Evolutionary conservation across 92 coral and sea anemone species (phyloP), one percentile per base, ranked within the genome.

Genomic region (Hydrozoanthus gracilis): DNA sequence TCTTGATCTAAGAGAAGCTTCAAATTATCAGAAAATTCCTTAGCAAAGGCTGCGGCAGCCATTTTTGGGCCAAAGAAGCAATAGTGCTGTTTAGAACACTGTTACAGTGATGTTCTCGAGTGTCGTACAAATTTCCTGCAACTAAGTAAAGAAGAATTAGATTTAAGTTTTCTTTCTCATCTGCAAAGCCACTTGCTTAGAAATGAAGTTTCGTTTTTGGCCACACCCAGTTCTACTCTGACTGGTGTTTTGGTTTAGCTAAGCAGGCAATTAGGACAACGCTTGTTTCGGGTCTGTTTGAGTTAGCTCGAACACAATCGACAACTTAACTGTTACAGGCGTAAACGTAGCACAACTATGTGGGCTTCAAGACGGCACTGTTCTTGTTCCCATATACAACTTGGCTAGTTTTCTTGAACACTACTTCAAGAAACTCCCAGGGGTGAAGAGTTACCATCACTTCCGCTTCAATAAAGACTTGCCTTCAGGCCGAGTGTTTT

Each of bases 191-290:
- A 85, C 44, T 72, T 85, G 88, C 88, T 82, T n/a, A 56, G 51
- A 51, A 73, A 74, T 20, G 70, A 84, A 48, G 77, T 71, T 85
- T 91, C 44, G 68, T 83, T 76, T 78, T 87, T 12, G 90, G 94
- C 14, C 94, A 91, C 91, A 91, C 87, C 2, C 88, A 82, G 70
- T 91, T 91, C 73, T 83, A 73, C 55, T 88, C 92, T 51, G 94
- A 91, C 83, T 82, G 89, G 78, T 88, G 91, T 27, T 67, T 91
- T 74, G 92, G 92, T 10, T 52, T 92, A 71, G 62, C 68, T 15
- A 92, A 92, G 87, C 86, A 86, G 75, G 87, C 90, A 46, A 64
- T 69, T 66, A 64, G 52, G 46, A 60, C 18, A 49, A 77, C 66
- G 7, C 50, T 27, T 17, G 44, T 51, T 52, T 77, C 67, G 17